These are phyloP conservation scores for Pseudochaenichthys georgianus DNA, from an alignment of 2,797 vertebrate genomes.

Conservation along the genomic window DNA sequence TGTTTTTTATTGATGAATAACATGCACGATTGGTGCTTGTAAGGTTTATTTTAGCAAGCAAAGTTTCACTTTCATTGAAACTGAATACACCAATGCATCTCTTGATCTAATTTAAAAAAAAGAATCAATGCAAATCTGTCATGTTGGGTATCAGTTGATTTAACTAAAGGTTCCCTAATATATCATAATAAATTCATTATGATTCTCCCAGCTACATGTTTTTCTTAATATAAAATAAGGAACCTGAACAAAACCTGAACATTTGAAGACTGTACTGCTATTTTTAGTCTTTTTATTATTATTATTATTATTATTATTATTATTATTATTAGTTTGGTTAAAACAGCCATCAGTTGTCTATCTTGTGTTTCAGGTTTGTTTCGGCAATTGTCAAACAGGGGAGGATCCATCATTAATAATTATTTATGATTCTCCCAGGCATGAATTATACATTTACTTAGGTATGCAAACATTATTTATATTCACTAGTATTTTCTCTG, in stretches of 20 bases:
- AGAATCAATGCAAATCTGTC: not conserved
- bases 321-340: too few relatives aligned
- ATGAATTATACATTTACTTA: conserved; percentile 22
- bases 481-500: not conserved
- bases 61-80: not conserved
- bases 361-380: too few relatives aligned
- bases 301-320: too few relatives aligned
- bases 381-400: too few relatives aligned
- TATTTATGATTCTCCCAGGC: conserved; percentile 1
- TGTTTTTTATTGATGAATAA: conserved; percentile 7
- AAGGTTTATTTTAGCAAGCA: not conserved
- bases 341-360: too few relatives aligned
- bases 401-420: not conserved
- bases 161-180: not conserved
- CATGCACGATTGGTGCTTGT: not conserved
- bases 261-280: too few relatives aligned
- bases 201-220: not conserved
- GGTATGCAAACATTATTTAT: not conserved
- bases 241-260: too few relatives aligned
- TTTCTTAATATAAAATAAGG: too few relatives aligned
- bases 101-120: not conserved
- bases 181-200: conserved; percentile 12
- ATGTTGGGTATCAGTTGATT: not conserved
- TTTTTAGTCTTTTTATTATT: too few relatives aligned
- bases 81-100: not conserved